Conservation (phyloP, 2,797 vertebrate species). For the Borostomias antarcticus region DNA sequence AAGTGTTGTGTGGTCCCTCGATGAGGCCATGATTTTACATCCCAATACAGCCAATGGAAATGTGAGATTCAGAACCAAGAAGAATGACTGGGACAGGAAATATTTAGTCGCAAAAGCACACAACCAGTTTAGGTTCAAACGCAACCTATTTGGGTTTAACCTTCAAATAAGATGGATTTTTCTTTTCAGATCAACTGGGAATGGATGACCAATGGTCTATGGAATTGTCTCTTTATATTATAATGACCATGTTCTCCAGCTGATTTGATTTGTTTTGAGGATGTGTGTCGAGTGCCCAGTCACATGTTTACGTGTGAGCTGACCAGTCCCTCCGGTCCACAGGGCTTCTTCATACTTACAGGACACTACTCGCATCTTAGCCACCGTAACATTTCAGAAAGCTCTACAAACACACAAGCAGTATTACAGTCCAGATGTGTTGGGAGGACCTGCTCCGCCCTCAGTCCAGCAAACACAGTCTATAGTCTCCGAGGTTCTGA, state of each 20-base stretch:
- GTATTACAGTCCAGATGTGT: neutral
- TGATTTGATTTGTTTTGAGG: too few relatives aligned
- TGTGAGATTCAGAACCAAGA: neutral
- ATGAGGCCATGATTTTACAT: too few relatives aligned
- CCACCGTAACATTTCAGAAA: conserved; percentile 29
- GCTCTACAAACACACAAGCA: conserved; percentile 13
- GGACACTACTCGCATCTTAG: neutral
- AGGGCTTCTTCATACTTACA: neutral
- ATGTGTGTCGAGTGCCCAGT: neutral
- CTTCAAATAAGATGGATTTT: too few relatives aligned
- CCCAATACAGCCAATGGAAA: neutral
- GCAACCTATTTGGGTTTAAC: too few relatives aligned
- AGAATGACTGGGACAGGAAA: too few relatives aligned
- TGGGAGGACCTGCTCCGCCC: too few relatives aligned
- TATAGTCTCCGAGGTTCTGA: conserved; percentile 40
- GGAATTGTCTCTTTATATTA: too few relatives aligned
- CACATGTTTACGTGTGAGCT: neutral
- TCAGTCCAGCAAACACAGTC: too few relatives aligned
- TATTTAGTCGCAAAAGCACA: too few relatives aligned
- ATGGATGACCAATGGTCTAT: too few relatives aligned
- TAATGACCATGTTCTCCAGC: too few relatives aligned
- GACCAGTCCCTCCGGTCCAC: neutral
- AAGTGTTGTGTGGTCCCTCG: neutral
- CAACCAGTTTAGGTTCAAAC: conserved; percentile 10
- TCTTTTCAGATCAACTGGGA: too few relatives aligned